A percentile compares a stretch with the other conserved stretches of the same genome.
phyloP scores from a whole-genome alignment of 1,140 invertebrate species.

The Drosophila kikkawai region DNA sequence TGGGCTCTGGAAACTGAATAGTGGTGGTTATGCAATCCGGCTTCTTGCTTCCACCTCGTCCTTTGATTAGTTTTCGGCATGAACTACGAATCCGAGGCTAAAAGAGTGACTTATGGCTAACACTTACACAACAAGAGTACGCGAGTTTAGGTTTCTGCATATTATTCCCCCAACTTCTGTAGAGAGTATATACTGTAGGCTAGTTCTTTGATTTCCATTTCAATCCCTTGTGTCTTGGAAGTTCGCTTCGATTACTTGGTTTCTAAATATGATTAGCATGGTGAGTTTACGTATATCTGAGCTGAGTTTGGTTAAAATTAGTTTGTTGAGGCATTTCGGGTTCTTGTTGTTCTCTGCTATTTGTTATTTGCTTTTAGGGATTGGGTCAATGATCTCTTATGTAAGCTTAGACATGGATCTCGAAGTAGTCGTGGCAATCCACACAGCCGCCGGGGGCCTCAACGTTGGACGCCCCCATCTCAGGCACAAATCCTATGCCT shows the following conservation, averaged over 20 bases:
- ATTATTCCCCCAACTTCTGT: neutral
- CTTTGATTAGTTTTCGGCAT: constrained; percentile 39
- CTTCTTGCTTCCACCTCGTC: neutral
- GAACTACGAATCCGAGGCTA: constrained; percentile 27
- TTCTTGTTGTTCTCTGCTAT: constrained; percentile 52
- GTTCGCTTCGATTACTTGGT: constrained; percentile 46
- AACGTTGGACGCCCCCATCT: constrained; percentile 35
- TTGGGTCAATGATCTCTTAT: neutral
- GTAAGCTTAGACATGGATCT: constrained; percentile 80
- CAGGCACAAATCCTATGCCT: constrained; percentile 69
- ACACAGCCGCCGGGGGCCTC: constrained; percentile 73
- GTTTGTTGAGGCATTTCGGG: constrained; percentile 71
- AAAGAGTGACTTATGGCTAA: constrained; percentile 50
- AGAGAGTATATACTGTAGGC: constrained; percentile 34
- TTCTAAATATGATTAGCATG: constrained; percentile 35
- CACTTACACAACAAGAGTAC: constrained; percentile 38
- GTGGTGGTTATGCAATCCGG: constrained; percentile 4
- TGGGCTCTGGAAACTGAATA: neutral
- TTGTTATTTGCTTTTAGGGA: constrained; percentile 34
- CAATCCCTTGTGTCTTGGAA: constrained; percentile 73
- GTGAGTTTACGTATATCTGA: constrained; percentile 75
- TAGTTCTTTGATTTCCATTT: constrained; percentile 70
- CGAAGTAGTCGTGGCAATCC: constrained; percentile 84
- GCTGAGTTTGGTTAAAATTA: constrained; percentile 69
- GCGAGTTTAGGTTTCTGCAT: constrained; percentile 9